Conservation (phyloP, 2,113 vertebrate species). For the Thunnus maccoyii region DNA sequence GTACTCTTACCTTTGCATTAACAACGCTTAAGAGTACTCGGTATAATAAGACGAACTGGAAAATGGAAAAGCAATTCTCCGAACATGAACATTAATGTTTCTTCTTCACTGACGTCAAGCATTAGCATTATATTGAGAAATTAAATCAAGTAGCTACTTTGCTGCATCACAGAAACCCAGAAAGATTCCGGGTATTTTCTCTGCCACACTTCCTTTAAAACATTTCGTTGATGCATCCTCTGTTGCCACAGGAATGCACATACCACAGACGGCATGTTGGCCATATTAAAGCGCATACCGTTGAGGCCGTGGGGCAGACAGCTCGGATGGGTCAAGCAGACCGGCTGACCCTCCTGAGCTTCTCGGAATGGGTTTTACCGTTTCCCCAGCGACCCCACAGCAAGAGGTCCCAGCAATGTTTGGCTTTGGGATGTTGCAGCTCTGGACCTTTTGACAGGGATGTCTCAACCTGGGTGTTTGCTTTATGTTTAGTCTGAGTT, state of each 20-base stretch:
- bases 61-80: slow-evolving; percentile 71
- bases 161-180: slow-evolving; percentile 40
- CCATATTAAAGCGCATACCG: slow-evolving; percentile 76
- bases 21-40: slow-evolving; percentile 55
- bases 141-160: slow-evolving; percentile 37
- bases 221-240: slow-evolving; percentile 52
- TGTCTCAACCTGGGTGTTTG: slow-evolving; percentile 55
- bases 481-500: slow-evolving; percentile 38
- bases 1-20: slow-evolving; percentile 75
- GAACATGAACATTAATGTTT: slow-evolving; percentile 59
- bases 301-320: slow-evolving; percentile 56
- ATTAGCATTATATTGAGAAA: slow-evolving; percentile 62
- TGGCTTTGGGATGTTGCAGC: slow-evolving; percentile 72
- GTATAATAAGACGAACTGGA: slow-evolving; percentile 48
- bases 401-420: slow-evolving; percentile 83
- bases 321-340: slow-evolving; percentile 70
- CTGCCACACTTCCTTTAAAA: slow-evolving; percentile 52
- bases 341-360: slow-evolving; percentile 73
- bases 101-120: slow-evolving; percentile 27
- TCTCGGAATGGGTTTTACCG: slow-evolving; percentile 69
- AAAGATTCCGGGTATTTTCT: slow-evolving; percentile 58
- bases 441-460: slow-evolving; percentile 51
- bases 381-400: slow-evolving; percentile 80
- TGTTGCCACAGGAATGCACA: slow-evolving; percentile 72
- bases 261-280: slow-evolving; percentile 63